Evolutionary conservation across 2,888 invertebrate species (phyloP).

Genomic region (Acanthoscelides obtectus): DNA sequence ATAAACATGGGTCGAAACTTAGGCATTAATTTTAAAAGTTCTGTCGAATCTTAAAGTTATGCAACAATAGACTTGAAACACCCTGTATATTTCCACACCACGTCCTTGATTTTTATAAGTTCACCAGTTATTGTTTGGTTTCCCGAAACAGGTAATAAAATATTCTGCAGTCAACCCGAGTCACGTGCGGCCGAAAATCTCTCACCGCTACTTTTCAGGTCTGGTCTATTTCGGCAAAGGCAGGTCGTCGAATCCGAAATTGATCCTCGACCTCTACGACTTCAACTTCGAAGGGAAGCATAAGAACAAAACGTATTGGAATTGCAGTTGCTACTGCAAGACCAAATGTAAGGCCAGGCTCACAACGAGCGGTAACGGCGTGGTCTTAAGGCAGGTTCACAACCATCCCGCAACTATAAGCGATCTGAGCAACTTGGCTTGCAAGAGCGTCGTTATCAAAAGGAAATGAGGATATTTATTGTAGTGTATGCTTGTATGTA

Average conservation of each 20-base stretch:
- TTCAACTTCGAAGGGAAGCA: conserved; percentile 28
- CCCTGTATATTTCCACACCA: too few species aligned
- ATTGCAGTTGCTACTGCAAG: conserved; percentile 28
- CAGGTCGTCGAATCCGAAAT: conserved; percentile 10
- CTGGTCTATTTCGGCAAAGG: conserved; percentile 11
- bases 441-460: conserved; percentile 18
- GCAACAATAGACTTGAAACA: too few species aligned
- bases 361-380: conserved; percentile 15
- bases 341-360: conserved; percentile 27
- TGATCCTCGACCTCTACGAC: conserved; percentile 30
- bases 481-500: not conserved
- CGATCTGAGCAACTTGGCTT: conserved; percentile 18
- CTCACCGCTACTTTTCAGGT: not conserved
- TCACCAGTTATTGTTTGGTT: too few species aligned
- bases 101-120: too few species aligned
- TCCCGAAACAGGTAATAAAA: too few species aligned
- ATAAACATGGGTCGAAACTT: too few species aligned
- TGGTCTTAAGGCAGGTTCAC: conserved; percentile 24
- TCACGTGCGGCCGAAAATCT: not conserved
- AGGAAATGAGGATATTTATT: conserved; percentile 10
- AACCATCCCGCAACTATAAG: conserved; percentile 24
- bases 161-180: too few species aligned
- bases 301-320: conserved; percentile 28
- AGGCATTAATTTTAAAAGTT: too few species aligned
- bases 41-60: too few species aligned